Evolutionary conservation across 92 coral and sea anemone species (phyloP), one percentile per base, ranked within the genome.

Genomic region (Epizoanthus ramosus): DNA sequence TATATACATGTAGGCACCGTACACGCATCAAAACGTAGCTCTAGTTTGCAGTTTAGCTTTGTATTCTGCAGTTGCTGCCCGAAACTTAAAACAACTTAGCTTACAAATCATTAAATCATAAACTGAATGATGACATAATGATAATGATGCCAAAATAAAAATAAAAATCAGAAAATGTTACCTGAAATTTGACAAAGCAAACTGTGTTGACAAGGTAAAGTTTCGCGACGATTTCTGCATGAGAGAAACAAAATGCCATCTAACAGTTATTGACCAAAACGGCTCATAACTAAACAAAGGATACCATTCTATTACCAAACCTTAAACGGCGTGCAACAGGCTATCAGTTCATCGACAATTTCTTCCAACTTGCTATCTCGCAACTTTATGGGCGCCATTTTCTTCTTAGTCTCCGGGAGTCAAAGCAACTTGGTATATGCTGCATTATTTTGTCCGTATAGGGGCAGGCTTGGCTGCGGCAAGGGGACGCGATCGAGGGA

Each of bases 361-460:
- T 64, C 70, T 59, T 90, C 85, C 9, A 93, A 74, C 25, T 91
- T 88, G 43, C 87, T 85, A 68, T 93, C 98, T 77, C 83, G 81
- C 0, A 93, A 93, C 21, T 94, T 91, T 73, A 93, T 93, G 15
- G 98, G 98, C 95, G 98, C 98, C 98, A 93, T 93, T 91, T 90
- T 73, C 67, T 35, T 12, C 39, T 31, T 33, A 12, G 41, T 75
- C 43, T n/a, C 15, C n/a, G 37, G 58, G 25, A 56, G 5, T 57
- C 0, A n/a, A 0, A 9, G 22, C 23, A 50, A 59, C 81, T 59
- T 37, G 41, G 24, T 76, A 68, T 76, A 76, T 76, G 81, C 69
- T 6, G 6, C 12, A n/a, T 43, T 76, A 35, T 59, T 37, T 18
- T 25, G 65, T 74, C 79, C 79, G 50, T 6, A 10, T n/a, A n/a